Conservation (phyloP, 1,140 invertebrate genomes). For the Hylyphantes graminicola region DNA sequence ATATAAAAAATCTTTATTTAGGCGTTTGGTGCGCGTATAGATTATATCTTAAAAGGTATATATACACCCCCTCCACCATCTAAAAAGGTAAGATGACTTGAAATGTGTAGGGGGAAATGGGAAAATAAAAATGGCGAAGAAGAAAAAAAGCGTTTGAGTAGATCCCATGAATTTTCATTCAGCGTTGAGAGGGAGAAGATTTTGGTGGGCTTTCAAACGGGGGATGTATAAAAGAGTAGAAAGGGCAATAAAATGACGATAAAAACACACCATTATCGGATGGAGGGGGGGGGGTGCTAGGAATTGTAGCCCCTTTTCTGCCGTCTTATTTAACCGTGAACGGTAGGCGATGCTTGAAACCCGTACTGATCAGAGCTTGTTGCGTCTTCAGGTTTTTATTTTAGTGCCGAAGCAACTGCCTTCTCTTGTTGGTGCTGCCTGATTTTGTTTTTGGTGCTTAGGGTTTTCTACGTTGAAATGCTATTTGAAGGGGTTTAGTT, state of each 20-base stretch:
- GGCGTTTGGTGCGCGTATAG: conserved; percentile 4
- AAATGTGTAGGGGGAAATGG: conserved; percentile 16
- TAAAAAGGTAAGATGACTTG: background rate
- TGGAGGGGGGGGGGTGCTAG: background rate
- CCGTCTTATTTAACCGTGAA: conserved; percentile 26
- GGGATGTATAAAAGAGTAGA: conserved; percentile 50
- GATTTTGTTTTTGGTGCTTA: background rate
- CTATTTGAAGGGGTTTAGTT: no score
- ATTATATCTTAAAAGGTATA: conserved; percentile 33
- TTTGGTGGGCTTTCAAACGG: conserved; percentile 9
- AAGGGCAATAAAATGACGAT: conserved; percentile 58
- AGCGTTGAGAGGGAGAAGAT: conserved; percentile 34
- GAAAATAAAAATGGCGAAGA: background rate
- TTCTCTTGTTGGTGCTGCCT: conserved; percentile 24
- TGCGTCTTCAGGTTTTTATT: conserved; percentile 21
- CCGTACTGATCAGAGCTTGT: conserved; percentile 20
- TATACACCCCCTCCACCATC: background rate
- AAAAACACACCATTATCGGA: conserved; percentile 59
- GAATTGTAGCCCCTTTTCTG: conserved; percentile 15
- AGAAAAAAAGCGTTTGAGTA: background rate
- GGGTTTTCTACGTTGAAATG: background rate
- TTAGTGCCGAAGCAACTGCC: background rate
- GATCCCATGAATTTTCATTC: conserved; percentile 59
- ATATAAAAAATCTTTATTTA: conserved; percentile 4
- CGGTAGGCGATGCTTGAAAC: conserved; percentile 29